These are phyloP conservation scores for Tetraneura akinire DNA, from an alignment of 1,140 invertebrate species.

Conservation along the genomic window DNA sequence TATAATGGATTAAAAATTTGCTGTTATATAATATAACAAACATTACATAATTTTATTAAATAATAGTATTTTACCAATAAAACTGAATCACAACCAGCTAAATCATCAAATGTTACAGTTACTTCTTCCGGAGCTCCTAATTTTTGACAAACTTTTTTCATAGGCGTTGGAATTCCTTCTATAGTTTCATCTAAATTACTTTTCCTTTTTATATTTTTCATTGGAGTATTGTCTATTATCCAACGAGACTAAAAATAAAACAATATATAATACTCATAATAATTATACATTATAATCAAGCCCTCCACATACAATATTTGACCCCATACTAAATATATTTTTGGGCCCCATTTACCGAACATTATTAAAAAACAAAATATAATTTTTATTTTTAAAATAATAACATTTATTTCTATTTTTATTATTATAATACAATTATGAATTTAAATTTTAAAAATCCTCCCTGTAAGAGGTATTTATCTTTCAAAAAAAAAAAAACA, in stretches of 20 bases:
- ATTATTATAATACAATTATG: too few species aligned
- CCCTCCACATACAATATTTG: too few species aligned
- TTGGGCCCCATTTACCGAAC: too few species aligned
- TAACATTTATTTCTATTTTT: too few species aligned
- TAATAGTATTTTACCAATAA: constrained; percentile 32
- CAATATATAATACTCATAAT: neutral
- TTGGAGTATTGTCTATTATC: neutral
- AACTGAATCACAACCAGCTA: constrained; percentile 49
- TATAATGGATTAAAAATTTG: too few species aligned
- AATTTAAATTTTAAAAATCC: too few species aligned
- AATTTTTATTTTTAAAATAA: too few species aligned
- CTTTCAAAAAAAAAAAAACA: too few species aligned
- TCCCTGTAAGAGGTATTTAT: too few species aligned
- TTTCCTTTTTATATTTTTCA: constrained; percentile 16
- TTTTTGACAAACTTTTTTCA: constrained; percentile 35
- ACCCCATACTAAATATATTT: too few species aligned
- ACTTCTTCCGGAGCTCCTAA: neutral
- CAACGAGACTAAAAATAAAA: constrained; percentile 29
- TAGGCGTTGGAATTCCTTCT: constrained; percentile 4
- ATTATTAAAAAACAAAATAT: too few species aligned
- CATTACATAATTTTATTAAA: neutral
- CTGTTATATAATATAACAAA: too few species aligned
- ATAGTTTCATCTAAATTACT: neutral
- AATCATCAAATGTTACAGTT: constrained; percentile 37
- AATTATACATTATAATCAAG: neutral